phyloP scores from a whole-genome alignment of 2,797 vertebrate species.

The Decapterus maruadsi region DNA sequence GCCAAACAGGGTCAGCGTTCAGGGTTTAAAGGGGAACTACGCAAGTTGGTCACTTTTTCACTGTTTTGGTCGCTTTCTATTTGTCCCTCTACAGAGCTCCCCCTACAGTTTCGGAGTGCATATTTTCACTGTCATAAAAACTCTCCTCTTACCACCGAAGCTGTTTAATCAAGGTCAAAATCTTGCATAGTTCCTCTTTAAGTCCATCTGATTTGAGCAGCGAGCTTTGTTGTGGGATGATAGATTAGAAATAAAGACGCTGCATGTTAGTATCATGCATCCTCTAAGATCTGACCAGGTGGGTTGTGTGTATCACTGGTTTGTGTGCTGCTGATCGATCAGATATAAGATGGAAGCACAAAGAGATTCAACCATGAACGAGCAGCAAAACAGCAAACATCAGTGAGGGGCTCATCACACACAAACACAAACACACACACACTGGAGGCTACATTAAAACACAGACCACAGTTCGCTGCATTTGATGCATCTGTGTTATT shows the following conservation, averaged over 20 bases:
- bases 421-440: background rate
- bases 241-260: background rate
- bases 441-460: constrained; percentile 23
- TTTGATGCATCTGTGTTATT: constrained; percentile 20
- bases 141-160: background rate
- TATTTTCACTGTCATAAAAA: too few relatives aligned
- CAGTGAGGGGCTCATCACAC: constrained; percentile 1
- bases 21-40: too few relatives aligned
- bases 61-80: too few relatives aligned
- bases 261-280: constrained; percentile 1
- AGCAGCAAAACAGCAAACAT: constrained; percentile 27
- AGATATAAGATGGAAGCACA: constrained; percentile 10
- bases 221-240: constrained; percentile 1
- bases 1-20: too few relatives aligned
- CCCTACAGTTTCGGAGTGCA: too few relatives aligned
- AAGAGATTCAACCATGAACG: constrained; percentile 31
- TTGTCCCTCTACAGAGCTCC: too few relatives aligned
- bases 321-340: constrained; percentile 34
- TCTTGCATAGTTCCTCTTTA: background rate
- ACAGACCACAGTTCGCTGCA: constrained; percentile 17
- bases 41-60: too few relatives aligned
- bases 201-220: constrained; percentile 21
- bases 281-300: background rate
- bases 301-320: background rate
- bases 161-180: background rate